Evolutionary conservation across 2,888 invertebrate species (phyloP).

Genomic region (Oligia strigilis): DNA sequence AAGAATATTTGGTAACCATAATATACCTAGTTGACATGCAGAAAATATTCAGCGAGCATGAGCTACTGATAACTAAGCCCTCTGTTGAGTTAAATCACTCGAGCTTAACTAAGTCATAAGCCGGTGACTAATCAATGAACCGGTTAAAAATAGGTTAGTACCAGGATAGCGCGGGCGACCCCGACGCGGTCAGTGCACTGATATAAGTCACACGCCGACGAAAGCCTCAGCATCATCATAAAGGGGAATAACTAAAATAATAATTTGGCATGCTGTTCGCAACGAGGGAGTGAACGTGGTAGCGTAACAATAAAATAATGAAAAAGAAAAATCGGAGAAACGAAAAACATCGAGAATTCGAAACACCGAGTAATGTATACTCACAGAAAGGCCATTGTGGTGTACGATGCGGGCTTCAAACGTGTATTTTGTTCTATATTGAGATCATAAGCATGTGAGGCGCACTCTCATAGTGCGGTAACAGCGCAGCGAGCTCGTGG

Average conservation of each 20-base stretch:
- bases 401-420: constrained; percentile 78
- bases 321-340: constrained; percentile 82
- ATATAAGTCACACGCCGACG: constrained; percentile 89
- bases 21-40: constrained; percentile 13
- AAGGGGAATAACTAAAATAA: constrained; percentile 86
- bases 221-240: constrained; percentile 90
- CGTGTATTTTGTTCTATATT: constrained; percentile 78
- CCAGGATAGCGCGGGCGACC: constrained; percentile 86
- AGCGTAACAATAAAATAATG: constrained; percentile 87
- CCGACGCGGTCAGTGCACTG: constrained; percentile 89
- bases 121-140: constrained; percentile 61
- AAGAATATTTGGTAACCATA: constrained; percentile 1
- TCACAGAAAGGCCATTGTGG: constrained; percentile 87
- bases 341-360: constrained; percentile 84
- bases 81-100: constrained; percentile 40
- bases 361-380: constrained; percentile 82
- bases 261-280: constrained; percentile 90
- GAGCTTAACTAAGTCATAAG: constrained; percentile 53
- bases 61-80: constrained; percentile 40
- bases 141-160: constrained; percentile 87
- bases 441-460: constrained; percentile 84
- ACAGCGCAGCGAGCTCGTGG: constrained; percentile 76
- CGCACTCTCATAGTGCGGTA: constrained; percentile 88
- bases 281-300: constrained; percentile 90
- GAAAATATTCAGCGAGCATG: constrained; percentile 14